phyloP scores from a whole-genome alignment of 2,113 vertebrate genomes.

The Chionomys nivalis region DNA sequence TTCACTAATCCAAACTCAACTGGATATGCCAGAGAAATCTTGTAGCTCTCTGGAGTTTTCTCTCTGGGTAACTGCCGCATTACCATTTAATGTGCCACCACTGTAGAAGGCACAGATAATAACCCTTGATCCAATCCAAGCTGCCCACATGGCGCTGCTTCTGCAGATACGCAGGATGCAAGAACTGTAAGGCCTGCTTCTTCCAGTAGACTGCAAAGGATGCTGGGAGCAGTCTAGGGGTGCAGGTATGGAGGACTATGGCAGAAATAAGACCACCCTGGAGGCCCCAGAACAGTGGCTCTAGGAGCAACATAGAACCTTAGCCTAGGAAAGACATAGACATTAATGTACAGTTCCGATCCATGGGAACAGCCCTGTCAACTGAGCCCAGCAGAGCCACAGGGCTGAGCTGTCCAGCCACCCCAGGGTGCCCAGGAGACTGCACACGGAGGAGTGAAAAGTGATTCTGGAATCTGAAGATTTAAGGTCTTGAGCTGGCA shows the following conservation, averaged over 20 bases:
- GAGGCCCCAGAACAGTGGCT: neutral
- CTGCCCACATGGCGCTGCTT: neutral
- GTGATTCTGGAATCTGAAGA: neutral
- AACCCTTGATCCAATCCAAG: no score
- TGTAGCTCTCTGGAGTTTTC: neutral
- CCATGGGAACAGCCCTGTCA: neutral
- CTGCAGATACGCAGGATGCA: neutral
- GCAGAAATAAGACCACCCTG: neutral
- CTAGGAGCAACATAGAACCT: no score
- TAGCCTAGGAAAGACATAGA: neutral
- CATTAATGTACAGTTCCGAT: no score
- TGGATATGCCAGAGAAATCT: neutral
- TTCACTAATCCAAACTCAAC: neutral
- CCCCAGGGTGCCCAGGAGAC: neutral
- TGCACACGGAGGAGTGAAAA: neutral
- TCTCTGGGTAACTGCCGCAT: neutral
- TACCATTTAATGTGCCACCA: neutral
- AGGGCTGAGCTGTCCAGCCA: neutral
- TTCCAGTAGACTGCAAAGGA: neutral
- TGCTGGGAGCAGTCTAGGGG: no score
- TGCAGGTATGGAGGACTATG: neutral
- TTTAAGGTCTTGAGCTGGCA: neutral
- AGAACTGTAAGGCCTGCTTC: neutral
- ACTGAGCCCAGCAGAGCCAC: neutral
- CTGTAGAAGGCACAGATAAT: neutral